Evolutionary conservation across 2,113 vertebrate genomes (phyloP).

Genomic region (Cyprinodon variegatus): DNA sequence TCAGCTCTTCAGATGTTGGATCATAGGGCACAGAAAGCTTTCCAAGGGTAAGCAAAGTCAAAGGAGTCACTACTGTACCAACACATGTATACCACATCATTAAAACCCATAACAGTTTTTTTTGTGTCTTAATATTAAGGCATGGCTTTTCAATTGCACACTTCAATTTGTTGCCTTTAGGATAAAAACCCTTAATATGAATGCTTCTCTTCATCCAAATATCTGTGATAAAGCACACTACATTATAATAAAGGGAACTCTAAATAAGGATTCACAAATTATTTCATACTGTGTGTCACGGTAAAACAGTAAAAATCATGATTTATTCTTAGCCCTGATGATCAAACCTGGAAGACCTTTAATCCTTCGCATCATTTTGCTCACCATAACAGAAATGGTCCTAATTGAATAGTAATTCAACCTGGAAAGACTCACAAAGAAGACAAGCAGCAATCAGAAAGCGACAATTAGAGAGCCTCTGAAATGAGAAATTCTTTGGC

Average conservation of each 20-base stretch:
- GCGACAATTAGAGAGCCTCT: too few relatives aligned
- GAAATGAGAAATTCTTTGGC: too few relatives aligned
- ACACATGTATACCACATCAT: conserved; percentile 52
- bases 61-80: conserved; percentile 79
- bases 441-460: too few relatives aligned
- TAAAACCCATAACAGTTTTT: conserved; percentile 37
- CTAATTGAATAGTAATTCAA: too few relatives aligned
- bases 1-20: conserved; percentile 86
- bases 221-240: too few relatives aligned
- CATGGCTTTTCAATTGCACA: not conserved
- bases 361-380: not conserved
- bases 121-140: not conserved
- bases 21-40: conserved; percentile 80
- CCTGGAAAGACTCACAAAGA: too few relatives aligned
- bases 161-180: not conserved
- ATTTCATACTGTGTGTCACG: not conserved
- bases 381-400: not conserved
- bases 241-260: not conserved
- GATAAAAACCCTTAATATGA: not conserved
- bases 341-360: not conserved
- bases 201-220: not conserved
- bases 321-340: not conserved
- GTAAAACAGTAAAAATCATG: not conserved
- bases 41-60: conserved; percentile 87
- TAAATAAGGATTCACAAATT: not conserved